Conservation (phyloP, 2,113 vertebrate species). For the Neopipo cinnamomea region DNA sequence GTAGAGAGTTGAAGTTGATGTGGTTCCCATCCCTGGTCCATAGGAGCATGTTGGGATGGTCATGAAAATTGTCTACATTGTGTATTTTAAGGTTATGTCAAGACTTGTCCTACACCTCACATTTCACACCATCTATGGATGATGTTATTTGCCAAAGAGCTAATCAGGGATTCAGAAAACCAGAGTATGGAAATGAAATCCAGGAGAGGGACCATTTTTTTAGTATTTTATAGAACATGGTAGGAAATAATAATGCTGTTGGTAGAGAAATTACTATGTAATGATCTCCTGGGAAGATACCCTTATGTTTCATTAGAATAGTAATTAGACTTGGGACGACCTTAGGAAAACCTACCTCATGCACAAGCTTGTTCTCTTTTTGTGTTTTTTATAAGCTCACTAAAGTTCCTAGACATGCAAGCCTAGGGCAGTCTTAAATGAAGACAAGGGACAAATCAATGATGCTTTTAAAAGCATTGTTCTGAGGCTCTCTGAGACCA, state of each 20-base stretch:
- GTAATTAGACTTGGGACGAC: constrained; percentile 75
- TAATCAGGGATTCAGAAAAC: constrained; percentile 71
- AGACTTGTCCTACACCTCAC: constrained; percentile 49
- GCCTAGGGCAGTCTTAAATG: constrained; percentile 58
- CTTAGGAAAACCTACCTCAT: constrained; percentile 72
- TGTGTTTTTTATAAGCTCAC: constrained; percentile 57
- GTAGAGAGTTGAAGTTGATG: neutral
- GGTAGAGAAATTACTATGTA: constrained; percentile 76
- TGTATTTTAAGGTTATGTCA: constrained; percentile 40
- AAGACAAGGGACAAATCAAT: constrained; percentile 49
- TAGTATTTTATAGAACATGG: constrained; percentile 70
- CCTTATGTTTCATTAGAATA: constrained; percentile 80
- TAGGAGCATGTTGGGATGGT: neutral
- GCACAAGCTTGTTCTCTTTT: constrained; percentile 27
- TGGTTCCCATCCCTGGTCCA: neutral
- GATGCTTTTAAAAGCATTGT: constrained; percentile 26
- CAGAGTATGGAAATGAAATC: constrained; percentile 70
- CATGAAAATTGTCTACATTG: neutral
- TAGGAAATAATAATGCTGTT: constrained; percentile 73
- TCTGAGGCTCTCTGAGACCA: neutral
- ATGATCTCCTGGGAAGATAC: constrained; percentile 77
- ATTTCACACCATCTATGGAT: constrained; percentile 56
- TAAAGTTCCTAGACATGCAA: constrained; percentile 39
- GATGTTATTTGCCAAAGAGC: constrained; percentile 62
- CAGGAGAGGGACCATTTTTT: constrained; percentile 71